Conservation (phyloP, 2,888 invertebrate genomes). For the Chydorus sphaericus region DNA sequence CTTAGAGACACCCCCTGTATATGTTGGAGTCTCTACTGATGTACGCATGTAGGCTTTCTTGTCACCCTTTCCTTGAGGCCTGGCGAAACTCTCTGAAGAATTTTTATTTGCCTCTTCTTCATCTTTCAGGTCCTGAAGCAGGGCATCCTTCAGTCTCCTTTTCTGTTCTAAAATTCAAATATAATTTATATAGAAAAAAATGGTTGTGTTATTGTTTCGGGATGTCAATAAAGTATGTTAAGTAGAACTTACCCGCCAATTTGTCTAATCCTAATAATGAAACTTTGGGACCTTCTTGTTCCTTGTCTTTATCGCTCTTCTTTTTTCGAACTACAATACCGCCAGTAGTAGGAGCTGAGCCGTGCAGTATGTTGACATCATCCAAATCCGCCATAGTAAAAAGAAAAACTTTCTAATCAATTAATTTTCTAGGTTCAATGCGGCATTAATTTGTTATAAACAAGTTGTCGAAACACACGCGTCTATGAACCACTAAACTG, state of each 20-base stretch:
- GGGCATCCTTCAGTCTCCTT: slow-evolving; percentile 17
- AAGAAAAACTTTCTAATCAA: not conserved
- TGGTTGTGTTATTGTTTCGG: too few species aligned
- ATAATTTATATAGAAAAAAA: not conserved
- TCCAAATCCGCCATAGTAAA: slow-evolving; percentile 31
- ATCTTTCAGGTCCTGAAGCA: slow-evolving; percentile 22
- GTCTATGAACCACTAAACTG: too few species aligned
- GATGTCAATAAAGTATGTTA: not conserved
- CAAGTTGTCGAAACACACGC: not conserved
- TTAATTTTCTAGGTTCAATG: too few species aligned
- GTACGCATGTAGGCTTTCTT: slow-evolving; percentile 1
- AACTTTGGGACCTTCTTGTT: slow-evolving; percentile 49
- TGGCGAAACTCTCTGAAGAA: slow-evolving; percentile 19
- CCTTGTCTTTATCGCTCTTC: slow-evolving; percentile 29
- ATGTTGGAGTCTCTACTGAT: slow-evolving; percentile 79
- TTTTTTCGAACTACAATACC: slow-evolving; percentile 11
- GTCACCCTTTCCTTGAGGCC: not conserved
- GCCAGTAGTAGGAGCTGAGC: slow-evolving; percentile 24
- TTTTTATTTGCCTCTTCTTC: slow-evolving; percentile 22
- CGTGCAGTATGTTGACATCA: slow-evolving; percentile 55
- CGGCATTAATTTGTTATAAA: too few species aligned
- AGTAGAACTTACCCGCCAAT: slow-evolving; percentile 42
- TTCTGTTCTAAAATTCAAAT: slow-evolving; percentile 23
- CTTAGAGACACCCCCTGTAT: slow-evolving; percentile 80
- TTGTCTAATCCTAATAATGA: slow-evolving; percentile 72